Evolutionary conservation across 2,888 invertebrate genomes (phyloP).

Genomic region (Pelosia muscerda): DNA sequence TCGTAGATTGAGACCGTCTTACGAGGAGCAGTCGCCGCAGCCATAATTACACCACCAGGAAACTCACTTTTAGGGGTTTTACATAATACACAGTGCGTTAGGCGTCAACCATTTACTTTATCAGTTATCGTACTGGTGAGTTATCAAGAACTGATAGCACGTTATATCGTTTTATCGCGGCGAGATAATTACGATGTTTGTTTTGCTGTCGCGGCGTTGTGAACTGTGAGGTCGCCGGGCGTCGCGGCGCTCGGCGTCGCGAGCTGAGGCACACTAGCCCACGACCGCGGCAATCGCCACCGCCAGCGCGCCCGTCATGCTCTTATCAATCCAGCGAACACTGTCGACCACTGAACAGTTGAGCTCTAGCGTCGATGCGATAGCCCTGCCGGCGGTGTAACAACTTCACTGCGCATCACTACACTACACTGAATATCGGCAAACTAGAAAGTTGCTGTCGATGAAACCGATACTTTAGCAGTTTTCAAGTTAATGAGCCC

Average conservation of each 20-base stretch:
- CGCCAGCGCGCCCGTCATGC: constrained; percentile 32
- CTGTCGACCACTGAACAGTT: constrained; percentile 19
- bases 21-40: constrained; percentile 76
- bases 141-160: constrained; percentile 80
- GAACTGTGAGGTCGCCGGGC: constrained; percentile 47
- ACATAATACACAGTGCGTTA: constrained; percentile 77
- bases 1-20: constrained; percentile 88
- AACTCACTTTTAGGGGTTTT: constrained; percentile 69
- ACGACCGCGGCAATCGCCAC: constrained; percentile 37
- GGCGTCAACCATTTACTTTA: constrained; percentile 81
- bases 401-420: constrained; percentile 35
- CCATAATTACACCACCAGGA: constrained; percentile 68
- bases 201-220: constrained; percentile 63
- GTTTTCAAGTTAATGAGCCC: constrained; percentile 20
- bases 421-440: constrained; percentile 34
- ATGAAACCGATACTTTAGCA: constrained; percentile 26
- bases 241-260: constrained; percentile 73
- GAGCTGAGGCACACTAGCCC: constrained; percentile 68
- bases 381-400: constrained; percentile 20
- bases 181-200: constrained; percentile 81
- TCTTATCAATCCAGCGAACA: constrained; percentile 45
- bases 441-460: constrained; percentile 44
- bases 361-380: constrained; percentile 19
- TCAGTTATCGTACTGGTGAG: constrained; percentile 81
- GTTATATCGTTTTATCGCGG: constrained; percentile 78